Conservation (phyloP, 2,797 vertebrate species). For the Epinephelus malabaricus region DNA sequence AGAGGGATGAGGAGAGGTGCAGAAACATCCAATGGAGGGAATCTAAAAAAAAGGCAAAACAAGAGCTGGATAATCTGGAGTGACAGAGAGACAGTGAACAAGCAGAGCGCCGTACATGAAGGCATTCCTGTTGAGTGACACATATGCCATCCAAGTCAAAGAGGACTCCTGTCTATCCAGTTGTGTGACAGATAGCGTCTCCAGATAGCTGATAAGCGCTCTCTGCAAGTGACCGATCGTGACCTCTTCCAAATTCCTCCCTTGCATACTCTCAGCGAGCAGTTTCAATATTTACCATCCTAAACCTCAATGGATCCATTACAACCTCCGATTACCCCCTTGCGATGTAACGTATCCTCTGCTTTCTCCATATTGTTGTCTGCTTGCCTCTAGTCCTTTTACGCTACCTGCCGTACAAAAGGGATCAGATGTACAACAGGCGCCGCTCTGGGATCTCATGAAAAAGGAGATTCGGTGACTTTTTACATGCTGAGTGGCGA, state of each 20-base stretch:
- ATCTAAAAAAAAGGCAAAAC: slow-evolving; percentile 1
- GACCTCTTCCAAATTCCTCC: slow-evolving; percentile 71
- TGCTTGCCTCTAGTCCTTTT: slow-evolving; percentile 64
- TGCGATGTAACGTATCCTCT: slow-evolving; percentile 79
- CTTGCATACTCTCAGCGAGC: slow-evolving; percentile 37
- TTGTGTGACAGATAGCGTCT: slow-evolving; percentile 73
- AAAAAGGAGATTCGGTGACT: slow-evolving; percentile 75
- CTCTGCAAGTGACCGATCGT: slow-evolving; percentile 57
- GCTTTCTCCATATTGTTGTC: slow-evolving; percentile 81
- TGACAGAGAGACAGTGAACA: slow-evolving; percentile 39
- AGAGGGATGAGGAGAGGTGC: neutral
- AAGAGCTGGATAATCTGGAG: slow-evolving; percentile 22
- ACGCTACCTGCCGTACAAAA: slow-evolving; percentile 70
- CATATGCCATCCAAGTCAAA: slow-evolving; percentile 71
- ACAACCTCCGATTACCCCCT: slow-evolving; percentile 60
- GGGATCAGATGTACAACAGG: slow-evolving; percentile 83
- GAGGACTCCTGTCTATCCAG: slow-evolving; percentile 75
- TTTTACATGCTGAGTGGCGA: slow-evolving; percentile 62
- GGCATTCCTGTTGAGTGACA: slow-evolving; percentile 76
- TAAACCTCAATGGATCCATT: slow-evolving; percentile 59
- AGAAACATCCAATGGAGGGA: slow-evolving; percentile 4
- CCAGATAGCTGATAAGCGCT: slow-evolving; percentile 71
- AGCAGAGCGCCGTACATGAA: slow-evolving; percentile 57
- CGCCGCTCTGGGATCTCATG: slow-evolving; percentile 75
- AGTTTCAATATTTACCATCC: slow-evolving; percentile 60